phyloP scores from a whole-genome alignment of 2,888 invertebrate genomes.

The Nomada fucata region DNA sequence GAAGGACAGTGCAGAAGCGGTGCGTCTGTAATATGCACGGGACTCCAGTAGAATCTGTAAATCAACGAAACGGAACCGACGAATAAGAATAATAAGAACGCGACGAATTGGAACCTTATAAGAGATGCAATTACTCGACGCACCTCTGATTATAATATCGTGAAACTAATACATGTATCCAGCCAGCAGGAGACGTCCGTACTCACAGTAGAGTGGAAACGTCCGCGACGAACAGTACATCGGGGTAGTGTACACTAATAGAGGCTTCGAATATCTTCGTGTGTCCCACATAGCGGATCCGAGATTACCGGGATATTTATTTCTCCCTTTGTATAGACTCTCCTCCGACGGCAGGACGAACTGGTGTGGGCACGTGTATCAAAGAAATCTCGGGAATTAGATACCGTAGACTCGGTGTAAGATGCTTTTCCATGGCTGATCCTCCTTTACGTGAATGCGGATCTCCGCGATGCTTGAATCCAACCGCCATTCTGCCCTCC shows the following conservation, averaged over 20 bases:
- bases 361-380: slow-evolving; percentile 57
- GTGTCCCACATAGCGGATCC: slow-evolving; percentile 68
- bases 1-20: too few relatives aligned
- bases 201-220: background rate
- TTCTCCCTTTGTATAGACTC: slow-evolving; percentile 75
- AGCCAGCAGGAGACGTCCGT: background rate
- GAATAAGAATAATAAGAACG: too few relatives aligned
- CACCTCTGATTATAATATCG: too few relatives aligned
- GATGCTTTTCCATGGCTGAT: slow-evolving; percentile 76
- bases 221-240: slow-evolving; percentile 11
- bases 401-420: slow-evolving; percentile 70
- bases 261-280: slow-evolving; percentile 39
- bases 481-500: slow-evolving; percentile 43
- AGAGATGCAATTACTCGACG: too few relatives aligned
- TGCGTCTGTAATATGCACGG: too few relatives aligned
- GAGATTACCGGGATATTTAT: slow-evolving; percentile 79
- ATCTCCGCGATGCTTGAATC: slow-evolving; percentile 61
- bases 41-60: too few relatives aligned
- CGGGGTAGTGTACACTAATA: background rate
- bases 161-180: too few relatives aligned
- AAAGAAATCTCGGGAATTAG: slow-evolving; percentile 77
- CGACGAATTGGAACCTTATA: too few relatives aligned
- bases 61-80: too few relatives aligned
- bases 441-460: slow-evolving; percentile 69
- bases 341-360: slow-evolving; percentile 56